Conservation (phyloP, 2,888 invertebrate species). For the Stenolophus ochropezus region DNA sequence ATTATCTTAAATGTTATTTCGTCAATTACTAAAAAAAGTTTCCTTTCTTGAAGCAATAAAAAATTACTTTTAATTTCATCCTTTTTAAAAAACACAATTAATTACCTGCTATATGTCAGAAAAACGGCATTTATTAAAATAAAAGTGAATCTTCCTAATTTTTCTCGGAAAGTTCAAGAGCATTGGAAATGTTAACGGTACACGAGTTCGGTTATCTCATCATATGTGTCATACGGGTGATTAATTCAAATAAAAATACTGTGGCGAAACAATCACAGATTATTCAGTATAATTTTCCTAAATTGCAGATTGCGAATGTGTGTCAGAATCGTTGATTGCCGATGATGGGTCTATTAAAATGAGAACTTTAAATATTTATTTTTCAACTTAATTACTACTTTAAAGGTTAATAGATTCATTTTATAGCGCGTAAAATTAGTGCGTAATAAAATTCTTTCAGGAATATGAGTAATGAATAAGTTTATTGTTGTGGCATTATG, state of each 20-base stretch:
- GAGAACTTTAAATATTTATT: slow-evolving; percentile 22
- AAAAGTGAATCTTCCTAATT: slow-evolving; percentile 38
- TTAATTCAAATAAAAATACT: slow-evolving; percentile 1
- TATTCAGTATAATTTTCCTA: slow-evolving; percentile 7
- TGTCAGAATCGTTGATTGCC: neutral
- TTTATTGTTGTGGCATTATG: slow-evolving; percentile 9
- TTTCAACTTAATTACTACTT: slow-evolving; percentile 1
- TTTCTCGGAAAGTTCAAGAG: slow-evolving; percentile 23
- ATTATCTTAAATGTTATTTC: neutral
- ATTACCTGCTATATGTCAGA: neutral
- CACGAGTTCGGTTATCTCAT: slow-evolving; percentile 9
- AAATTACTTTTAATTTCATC: slow-evolving; percentile 10
- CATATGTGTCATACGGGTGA: slow-evolving; percentile 29
- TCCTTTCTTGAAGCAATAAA: neutral
- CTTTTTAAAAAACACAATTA: slow-evolving; percentile 14
- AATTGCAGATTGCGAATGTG: slow-evolving; percentile 3
- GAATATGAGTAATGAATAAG: neutral
- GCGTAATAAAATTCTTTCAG: slow-evolving; percentile 10
- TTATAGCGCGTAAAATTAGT: slow-evolving; percentile 2
- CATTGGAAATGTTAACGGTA: slow-evolving; percentile 27
- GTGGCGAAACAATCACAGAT: slow-evolving; percentile 7
- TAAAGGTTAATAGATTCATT: slow-evolving; percentile 32
- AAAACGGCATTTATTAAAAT: slow-evolving; percentile 17
- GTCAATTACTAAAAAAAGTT: neutral
- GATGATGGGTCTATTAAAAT: slow-evolving; percentile 3